These are phyloP conservation scores for Cepaea hortensis DNA, from an alignment of 2,888 invertebrate species.

Conservation along the genomic window DNA sequence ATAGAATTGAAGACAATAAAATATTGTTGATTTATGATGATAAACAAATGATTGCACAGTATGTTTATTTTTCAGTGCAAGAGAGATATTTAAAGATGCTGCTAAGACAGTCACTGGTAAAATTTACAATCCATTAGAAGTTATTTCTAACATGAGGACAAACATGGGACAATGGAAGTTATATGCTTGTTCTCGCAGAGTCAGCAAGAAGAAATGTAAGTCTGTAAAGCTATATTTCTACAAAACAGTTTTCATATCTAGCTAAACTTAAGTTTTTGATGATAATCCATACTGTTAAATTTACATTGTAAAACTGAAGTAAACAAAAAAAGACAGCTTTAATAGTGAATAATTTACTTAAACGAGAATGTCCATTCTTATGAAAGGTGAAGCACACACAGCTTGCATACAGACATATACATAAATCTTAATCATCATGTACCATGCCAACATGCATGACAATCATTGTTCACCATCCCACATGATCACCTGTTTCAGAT, in stretches of 20 bases:
- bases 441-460: too few relatives aligned
- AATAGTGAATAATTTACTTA: too few relatives aligned
- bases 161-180: conserved; percentile 16
- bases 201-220: conserved; percentile 16
- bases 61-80: conserved; percentile 3
- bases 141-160: conserved; percentile 13
- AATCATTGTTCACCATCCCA: too few relatives aligned
- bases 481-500: neutral
- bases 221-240: neutral
- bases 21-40: too few relatives aligned
- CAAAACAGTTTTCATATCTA: neutral
- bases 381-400: neutral
- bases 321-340: too few relatives aligned
- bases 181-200: conserved; percentile 31
- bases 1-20: too few relatives aligned
- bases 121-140: neutral
- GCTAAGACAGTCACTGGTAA: conserved; percentile 2
- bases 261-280: neutral
- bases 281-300: neutral
- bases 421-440: too few relatives aligned
- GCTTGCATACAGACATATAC: too few relatives aligned
- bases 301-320: too few relatives aligned
- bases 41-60: too few relatives aligned
- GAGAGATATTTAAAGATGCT: neutral
- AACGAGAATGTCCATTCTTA: too few relatives aligned